These are phyloP conservation scores for Phalanger gymnotis DNA, from an alignment of 2,797 vertebrate genomes.

Conservation along the genomic window DNA sequence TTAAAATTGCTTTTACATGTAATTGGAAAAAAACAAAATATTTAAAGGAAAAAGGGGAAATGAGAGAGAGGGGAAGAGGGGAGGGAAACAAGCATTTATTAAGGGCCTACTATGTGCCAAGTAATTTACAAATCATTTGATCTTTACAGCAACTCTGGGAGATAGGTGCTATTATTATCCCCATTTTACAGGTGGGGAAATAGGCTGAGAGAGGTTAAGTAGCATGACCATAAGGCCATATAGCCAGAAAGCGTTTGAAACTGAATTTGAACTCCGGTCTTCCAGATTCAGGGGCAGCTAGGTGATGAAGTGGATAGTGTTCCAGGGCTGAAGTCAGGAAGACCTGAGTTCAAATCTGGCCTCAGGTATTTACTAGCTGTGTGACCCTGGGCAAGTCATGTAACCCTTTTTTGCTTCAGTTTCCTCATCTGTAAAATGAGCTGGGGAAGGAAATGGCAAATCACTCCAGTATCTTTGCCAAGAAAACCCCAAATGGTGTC, in stretches of 20 bases:
- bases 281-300: neutral
- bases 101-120: neutral
- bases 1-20: too few relatives aligned
- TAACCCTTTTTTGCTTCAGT: neutral
- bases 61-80: neutral
- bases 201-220: neutral
- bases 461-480: neutral
- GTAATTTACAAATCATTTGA: neutral
- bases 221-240: neutral
- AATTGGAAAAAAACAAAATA: too few relatives aligned
- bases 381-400: too few relatives aligned
- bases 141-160: neutral
- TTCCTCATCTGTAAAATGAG: neutral
- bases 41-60: too few relatives aligned
- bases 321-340: too few relatives aligned
- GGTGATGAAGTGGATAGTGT: too few relatives aligned
- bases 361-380: too few relatives aligned
- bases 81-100: neutral
- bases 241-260: neutral
- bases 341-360: too few relatives aligned
- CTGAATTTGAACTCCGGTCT: neutral
- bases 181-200: neutral
- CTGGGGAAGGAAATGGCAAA: neutral
- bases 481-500: neutral
- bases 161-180: rapidly evolving